A percentile compares a stretch with the other conserved stretches of the same genome.
These are phyloP conservation scores for Pteropus alecto DNA, from an alignment of 2,113 vertebrate species.

Conservation along the genomic window DNA sequence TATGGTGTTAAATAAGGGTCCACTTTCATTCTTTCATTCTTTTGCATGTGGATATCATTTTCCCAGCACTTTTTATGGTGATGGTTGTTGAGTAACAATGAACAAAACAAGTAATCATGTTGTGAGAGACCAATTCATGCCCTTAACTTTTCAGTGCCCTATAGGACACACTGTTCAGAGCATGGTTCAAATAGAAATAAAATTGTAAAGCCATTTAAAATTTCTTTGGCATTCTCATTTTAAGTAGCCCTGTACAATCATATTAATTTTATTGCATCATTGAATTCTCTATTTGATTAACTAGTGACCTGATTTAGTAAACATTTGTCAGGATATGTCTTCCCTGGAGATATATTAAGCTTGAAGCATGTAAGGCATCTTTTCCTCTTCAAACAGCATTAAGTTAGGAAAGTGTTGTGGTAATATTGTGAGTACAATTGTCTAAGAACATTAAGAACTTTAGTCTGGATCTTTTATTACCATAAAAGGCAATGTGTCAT, in stretches of 20 bases:
- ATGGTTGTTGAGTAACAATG: not conserved
- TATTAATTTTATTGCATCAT: conserved; percentile 73
- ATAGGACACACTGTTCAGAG: not conserved
- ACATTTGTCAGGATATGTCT: conserved; percentile 70
- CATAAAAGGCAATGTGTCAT: conserved; percentile 83
- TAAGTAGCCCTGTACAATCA: conserved; percentile 65
- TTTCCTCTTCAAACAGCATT: conserved; percentile 74
- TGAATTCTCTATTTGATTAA: conserved; percentile 73
- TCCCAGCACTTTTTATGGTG: not conserved
- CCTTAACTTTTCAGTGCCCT: not conserved
- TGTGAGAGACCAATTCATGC: not conserved
- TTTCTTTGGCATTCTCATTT: conserved; percentile 64
- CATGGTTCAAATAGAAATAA: not conserved
- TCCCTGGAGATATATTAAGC: conserved; percentile 72
- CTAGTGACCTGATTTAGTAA: conserved; percentile 77
- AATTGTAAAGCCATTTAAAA: conserved; percentile 46
- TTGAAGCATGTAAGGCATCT: conserved; percentile 68
- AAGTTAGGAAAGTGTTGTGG: conserved; percentile 77
- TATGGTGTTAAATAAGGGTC: not conserved
- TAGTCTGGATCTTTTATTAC: conserved; percentile 81
- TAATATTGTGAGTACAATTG: conserved; percentile 75
- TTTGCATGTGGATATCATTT: not conserved
- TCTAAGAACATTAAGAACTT: conserved; percentile 82
- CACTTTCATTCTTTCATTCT: not conserved
- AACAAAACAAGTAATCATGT: not conserved